Percentiles rank a stretch among this genome's conserved stretches.
These are phyloP conservation scores for Zaprionus bogoriensis DNA, from an alignment of 2,888 invertebrate species.

Conservation along the genomic window DNA sequence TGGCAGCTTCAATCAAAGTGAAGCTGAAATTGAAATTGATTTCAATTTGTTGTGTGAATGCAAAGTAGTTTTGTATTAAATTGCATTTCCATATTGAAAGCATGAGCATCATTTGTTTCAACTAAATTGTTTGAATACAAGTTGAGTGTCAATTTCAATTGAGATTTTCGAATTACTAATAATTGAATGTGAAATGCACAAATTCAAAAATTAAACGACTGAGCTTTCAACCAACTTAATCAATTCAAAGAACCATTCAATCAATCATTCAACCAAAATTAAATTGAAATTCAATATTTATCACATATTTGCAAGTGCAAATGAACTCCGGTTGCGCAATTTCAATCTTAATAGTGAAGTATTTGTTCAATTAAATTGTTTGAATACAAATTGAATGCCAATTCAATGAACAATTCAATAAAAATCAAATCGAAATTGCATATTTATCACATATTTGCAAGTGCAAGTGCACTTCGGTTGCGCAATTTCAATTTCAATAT, in stretches of 20 bases:
- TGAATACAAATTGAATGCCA: too few relatives aligned
- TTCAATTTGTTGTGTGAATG: background rate
- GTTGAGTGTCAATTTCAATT: background rate
- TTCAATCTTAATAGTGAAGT: too few relatives aligned
- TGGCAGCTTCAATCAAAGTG: slow-evolving; percentile 10
- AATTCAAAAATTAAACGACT: background rate
- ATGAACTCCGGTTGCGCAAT: too few relatives aligned
- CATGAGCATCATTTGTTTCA: background rate
- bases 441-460: background rate
- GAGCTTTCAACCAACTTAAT: background rate
- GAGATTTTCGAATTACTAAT: too few relatives aligned
- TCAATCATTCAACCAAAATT: too few relatives aligned
- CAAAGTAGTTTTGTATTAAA: background rate
- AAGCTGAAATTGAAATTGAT: background rate
- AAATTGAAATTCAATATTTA: too few relatives aligned
- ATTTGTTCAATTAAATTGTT: too few relatives aligned
- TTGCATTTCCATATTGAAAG: too few relatives aligned
- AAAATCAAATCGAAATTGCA: background rate
- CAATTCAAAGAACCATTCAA: background rate
- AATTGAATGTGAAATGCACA: too few relatives aligned
- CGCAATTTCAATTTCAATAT: background rate
- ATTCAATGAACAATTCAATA: background rate
- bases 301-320: too few relatives aligned
- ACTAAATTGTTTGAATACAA: background rate
- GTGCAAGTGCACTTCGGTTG: background rate